Percentiles rank a stretch among this genome's conserved stretches.
Evolutionary conservation across 2,888 invertebrate species (phyloP).

Genomic region (Eretmocerus hayati): DNA sequence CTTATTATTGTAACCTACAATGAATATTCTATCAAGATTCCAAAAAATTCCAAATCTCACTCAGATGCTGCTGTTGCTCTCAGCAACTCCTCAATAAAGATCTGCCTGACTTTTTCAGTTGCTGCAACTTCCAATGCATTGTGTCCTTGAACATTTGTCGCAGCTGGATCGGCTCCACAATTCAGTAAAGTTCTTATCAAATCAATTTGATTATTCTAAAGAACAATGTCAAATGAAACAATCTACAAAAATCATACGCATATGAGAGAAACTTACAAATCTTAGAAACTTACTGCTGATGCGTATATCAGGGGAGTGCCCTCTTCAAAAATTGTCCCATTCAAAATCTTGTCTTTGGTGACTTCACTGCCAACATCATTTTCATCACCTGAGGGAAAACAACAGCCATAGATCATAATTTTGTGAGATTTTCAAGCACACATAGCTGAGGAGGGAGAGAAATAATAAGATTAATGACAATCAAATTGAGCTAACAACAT

Average conservation of each 20-base stretch:
- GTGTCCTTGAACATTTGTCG: slow-evolving; percentile 52
- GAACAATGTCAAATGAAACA: not conserved
- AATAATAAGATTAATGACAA: no score
- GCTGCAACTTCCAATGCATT: slow-evolving; percentile 52
- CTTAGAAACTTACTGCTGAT: slow-evolving; percentile 46
- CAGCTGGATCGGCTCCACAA: slow-evolving; percentile 55
- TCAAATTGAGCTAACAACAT: no score
- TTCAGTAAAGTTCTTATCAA: slow-evolving; percentile 54
- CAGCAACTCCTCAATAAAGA: slow-evolving; percentile 56
- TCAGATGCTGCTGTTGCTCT: slow-evolving; percentile 57
- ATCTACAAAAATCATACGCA: not conserved
- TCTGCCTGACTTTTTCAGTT: slow-evolving; percentile 49
- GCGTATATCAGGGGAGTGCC: slow-evolving; percentile 54
- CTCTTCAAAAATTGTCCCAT: slow-evolving; percentile 48
- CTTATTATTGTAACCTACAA: slow-evolving; percentile 1
- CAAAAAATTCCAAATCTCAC: slow-evolving; percentile 41
- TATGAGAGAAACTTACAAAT: slow-evolving; percentile 1
- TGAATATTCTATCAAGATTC: not conserved
- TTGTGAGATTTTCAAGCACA: no score
- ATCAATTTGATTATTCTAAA: slow-evolving; percentile 52
- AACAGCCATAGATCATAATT: no score
- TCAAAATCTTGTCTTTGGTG: slow-evolving; percentile 48
- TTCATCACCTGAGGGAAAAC: slow-evolving; percentile 46
- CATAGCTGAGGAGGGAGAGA: no score
- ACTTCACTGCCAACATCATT: slow-evolving; percentile 39